A percentile compares a stretch with the other conserved stretches of the same genome.
These are phyloP conservation scores for Lerista edwardsae DNA, from an alignment of 2,797 vertebrate genomes.

Conservation along the genomic window DNA sequence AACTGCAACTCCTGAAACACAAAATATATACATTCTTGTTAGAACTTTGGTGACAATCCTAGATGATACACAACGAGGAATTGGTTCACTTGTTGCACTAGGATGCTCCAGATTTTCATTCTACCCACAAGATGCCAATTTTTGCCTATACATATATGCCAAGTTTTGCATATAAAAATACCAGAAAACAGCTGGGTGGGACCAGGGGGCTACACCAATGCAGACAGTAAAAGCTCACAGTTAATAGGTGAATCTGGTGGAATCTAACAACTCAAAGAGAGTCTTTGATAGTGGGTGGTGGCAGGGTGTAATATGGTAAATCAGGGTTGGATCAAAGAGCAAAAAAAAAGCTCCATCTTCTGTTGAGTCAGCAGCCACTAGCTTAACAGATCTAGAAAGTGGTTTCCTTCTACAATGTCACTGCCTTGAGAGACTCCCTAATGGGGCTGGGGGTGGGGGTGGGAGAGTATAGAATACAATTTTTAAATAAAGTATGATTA, in stretches of 20 bases:
- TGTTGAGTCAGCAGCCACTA: not conserved
- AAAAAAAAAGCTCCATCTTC: too few relatives aligned
- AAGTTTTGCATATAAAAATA: not conserved
- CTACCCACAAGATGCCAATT: not conserved
- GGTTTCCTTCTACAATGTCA: not conserved
- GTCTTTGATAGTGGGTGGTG: too few relatives aligned
- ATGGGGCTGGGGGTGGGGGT: too few relatives aligned
- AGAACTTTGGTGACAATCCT: constrained; percentile 6
- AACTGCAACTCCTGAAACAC: constrained; percentile 94
- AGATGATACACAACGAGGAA: not conserved
- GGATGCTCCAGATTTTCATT: too few relatives aligned
- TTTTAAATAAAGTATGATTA: not conserved
- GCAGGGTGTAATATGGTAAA: not conserved
- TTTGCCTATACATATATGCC: not conserved
- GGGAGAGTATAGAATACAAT: too few relatives aligned
- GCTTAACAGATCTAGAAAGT: not conserved
- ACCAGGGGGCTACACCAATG: not conserved
- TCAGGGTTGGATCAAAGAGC: too few relatives aligned
- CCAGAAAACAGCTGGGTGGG: not conserved
- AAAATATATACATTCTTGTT: constrained; percentile 42
- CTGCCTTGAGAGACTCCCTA: not conserved
- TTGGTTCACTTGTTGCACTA: not conserved
- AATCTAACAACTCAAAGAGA: not conserved
- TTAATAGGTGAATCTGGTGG: not conserved
- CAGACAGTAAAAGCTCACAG: not conserved